phyloP scores from a whole-genome alignment of 2,888 invertebrate species.

The Alentia gelatinosa region DNA sequence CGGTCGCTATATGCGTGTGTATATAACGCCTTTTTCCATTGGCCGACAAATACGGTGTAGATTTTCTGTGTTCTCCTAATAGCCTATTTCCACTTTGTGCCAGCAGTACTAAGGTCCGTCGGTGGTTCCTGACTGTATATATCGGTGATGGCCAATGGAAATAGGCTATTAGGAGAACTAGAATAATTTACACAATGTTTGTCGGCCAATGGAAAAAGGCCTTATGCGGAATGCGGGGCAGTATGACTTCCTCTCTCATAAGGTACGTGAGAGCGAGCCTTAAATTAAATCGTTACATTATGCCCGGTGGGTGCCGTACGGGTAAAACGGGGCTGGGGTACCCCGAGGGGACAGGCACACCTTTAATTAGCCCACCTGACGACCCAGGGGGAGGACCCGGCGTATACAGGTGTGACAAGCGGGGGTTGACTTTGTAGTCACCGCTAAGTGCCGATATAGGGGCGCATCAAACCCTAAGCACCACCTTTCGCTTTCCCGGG shows the following conservation, averaged over 20 bases:
- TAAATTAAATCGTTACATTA: not conserved
- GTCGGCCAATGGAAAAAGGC: not conserved
- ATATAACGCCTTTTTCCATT: too few species aligned
- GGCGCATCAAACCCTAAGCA: not conserved
- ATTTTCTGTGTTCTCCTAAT: too few species aligned
- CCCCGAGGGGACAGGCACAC: not conserved
- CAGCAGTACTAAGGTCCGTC: too few species aligned
- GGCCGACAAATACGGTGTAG: too few species aligned
- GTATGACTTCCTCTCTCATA: not conserved
- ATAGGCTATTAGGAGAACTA: too few species aligned
- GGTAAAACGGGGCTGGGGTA: not conserved
- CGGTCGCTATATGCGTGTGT: too few species aligned
- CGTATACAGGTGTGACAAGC: constrained; percentile 6
- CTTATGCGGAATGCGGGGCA: not conserved
- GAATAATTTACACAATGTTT: too few species aligned
- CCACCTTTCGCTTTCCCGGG: constrained; percentile 6
- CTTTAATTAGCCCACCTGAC: constrained; percentile 31
- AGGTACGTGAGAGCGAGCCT: not conserved
- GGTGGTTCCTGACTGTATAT: too few species aligned
- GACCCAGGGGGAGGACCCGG: not conserved
- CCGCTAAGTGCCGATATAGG: constrained; percentile 12
- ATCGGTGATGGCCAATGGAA: too few species aligned
- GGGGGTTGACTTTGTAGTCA: not conserved
- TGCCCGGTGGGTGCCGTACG: not conserved
- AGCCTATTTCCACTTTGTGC: too few species aligned